Evolutionary conservation across 2,113 vertebrate species (phyloP), one percentile per base, ranked within the genome.

Genomic region (Sinocyclocheilus maitianheensis): DNA sequence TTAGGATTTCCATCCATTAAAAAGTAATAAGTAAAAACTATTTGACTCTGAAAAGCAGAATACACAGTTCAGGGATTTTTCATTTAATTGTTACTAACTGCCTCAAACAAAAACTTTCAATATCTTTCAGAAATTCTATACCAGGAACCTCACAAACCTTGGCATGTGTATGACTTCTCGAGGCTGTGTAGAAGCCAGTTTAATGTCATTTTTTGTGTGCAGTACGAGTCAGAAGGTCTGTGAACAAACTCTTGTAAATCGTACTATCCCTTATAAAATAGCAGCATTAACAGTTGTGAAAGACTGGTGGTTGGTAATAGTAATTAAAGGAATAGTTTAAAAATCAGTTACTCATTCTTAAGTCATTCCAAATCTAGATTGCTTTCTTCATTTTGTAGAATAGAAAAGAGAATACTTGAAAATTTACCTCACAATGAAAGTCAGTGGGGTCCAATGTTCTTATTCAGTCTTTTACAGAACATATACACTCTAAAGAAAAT

Each of bases 211-310:
- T n/a, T 34, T 1, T 46, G 58, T 48, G n/a, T 3, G 22, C 12
- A 14, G 8, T 46, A 13, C n/a, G n/a, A 48, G 72, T 76, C n/a
- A 26, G 71, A 74, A 51, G 75, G 55, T 63, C 58, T 7, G 4
- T 76, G 71, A 63, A 84, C 37, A 77, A 26, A 77, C 26, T 77
- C 12, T 30, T 62, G 14, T 40, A 60, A 60, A 67, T 43, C 11
- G 5, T 22, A 34, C n/a, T 16, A 46, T 5, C 8, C 46, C 2
- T 24, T 48, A 75, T 48, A n/a, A 51, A 76, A 76, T 24, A 43
- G 22, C 43, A 76, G 43, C 1, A 24, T 51, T 76, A 13, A 51
- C 4, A 76, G n/a, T 14, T 48, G 43, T 76, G 74, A 76, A 76
- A 24, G 43, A 51, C n/a, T 51, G 5, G 22, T 75, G 9, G 37